phyloP scores from a whole-genome alignment of 53 echinoderm and acorn worm genomes.

The Glandiceps talaboti region DNA sequence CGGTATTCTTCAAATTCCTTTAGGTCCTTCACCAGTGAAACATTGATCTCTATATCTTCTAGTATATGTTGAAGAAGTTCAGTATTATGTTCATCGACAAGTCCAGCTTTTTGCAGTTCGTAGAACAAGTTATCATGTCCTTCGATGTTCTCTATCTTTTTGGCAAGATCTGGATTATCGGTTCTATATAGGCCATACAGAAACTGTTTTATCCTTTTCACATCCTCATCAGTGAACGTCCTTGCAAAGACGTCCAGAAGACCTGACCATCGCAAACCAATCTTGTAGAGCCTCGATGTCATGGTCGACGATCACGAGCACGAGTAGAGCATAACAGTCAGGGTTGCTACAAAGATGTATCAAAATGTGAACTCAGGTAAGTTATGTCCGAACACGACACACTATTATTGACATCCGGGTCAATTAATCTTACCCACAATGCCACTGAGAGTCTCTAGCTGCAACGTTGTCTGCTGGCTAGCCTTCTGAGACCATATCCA shows the following conservation, averaged over 20 bases:
- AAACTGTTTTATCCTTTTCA: background rate
- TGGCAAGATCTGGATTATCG: background rate
- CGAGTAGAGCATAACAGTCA: too few species aligned
- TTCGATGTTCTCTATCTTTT: background rate
- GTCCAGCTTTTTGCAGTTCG: background rate
- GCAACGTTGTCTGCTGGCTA: too few species aligned
- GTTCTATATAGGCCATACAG: background rate
- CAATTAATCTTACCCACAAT: too few species aligned
- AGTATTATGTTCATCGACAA: background rate
- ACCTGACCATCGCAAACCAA: background rate
- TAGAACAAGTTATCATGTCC: background rate
- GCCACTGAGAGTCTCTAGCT: too few species aligned
- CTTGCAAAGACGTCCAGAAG: background rate
- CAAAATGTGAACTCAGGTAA: too few species aligned
- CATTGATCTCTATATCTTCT: background rate
- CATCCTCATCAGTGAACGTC: background rate
- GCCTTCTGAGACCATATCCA: too few species aligned
- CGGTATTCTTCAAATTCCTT: background rate
- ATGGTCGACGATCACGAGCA: too few species aligned
- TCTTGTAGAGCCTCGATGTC: too few species aligned
- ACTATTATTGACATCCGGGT: too few species aligned
- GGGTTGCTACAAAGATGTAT: too few species aligned
- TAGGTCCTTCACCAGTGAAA: background rate
- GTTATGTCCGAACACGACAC: too few species aligned
- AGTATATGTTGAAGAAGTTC: background rate